Conservation (phyloP, 2,888 invertebrate species). For the Anoncus sp. region DNA sequence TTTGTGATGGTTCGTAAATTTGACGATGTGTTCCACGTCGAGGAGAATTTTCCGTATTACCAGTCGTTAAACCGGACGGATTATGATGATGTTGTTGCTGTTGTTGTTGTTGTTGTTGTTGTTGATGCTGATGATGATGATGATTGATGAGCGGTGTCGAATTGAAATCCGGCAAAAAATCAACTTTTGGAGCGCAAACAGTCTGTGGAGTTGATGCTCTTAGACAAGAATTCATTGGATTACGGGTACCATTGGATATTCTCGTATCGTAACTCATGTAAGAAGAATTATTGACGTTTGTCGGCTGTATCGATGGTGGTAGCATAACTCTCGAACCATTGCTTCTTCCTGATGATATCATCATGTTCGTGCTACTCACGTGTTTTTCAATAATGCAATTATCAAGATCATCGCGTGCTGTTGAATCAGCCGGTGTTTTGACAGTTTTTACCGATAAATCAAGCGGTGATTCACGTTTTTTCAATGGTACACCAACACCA, state of each 20-base stretch:
- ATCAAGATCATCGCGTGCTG: conserved; percentile 88
- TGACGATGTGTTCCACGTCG: conserved; percentile 71
- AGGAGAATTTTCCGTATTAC: conserved; percentile 62
- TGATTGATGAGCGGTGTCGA: conserved; percentile 79
- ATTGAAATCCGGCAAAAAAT: conserved; percentile 91
- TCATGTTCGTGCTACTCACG: conserved; percentile 71
- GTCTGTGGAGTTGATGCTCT: conserved; percentile 74
- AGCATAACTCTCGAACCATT: conserved; percentile 71
- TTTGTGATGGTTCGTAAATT: conserved; percentile 70
- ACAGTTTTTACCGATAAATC: conserved; percentile 96
- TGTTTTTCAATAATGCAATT: conserved; percentile 74
- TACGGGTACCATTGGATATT: conserved; percentile 63
- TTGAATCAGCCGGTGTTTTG: conserved; percentile 94
- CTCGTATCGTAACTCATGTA: conserved; percentile 69
- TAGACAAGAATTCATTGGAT: conserved; percentile 63
- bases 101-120: too few species aligned
- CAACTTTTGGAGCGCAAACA: conserved; percentile 89
- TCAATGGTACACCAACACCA: conserved; percentile 74
- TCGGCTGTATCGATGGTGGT: conserved; percentile 74
- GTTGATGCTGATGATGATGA: conserved; percentile 62
- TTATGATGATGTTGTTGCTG: conserved; percentile 68
- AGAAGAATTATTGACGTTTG: conserved; percentile 71
- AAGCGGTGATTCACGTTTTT: conserved; percentile 91
- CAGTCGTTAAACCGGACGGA: conserved; percentile 55
- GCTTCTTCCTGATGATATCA: conserved; percentile 67